These are phyloP conservation scores for Trichomycterus rosablanca DNA, from an alignment of 2,113 vertebrate genomes.

Conservation along the genomic window DNA sequence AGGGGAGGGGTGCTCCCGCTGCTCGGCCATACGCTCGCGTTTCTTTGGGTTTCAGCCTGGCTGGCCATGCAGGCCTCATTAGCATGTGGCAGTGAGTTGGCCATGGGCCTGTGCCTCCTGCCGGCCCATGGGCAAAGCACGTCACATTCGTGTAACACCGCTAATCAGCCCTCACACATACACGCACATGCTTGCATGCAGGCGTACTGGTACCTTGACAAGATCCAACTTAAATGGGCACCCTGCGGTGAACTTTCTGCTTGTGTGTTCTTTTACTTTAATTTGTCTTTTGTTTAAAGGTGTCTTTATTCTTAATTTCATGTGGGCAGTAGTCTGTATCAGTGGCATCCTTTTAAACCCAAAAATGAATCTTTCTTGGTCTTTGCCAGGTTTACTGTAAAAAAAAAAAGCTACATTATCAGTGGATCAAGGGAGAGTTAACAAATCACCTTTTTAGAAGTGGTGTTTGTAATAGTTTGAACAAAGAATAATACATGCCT, in stretches of 20 bases:
- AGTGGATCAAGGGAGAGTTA: no score
- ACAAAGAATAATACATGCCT: no score
- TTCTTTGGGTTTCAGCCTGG: slow-evolving; percentile 75
- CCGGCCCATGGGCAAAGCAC: slow-evolving; percentile 70
- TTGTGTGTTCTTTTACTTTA: background rate
- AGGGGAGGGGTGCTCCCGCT: slow-evolving; percentile 59
- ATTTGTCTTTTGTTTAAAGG: no score
- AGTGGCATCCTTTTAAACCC: no score
- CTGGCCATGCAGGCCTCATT: slow-evolving; percentile 73
- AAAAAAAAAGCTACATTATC: no score
- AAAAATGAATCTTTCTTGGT: no score
- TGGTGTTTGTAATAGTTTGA: no score
- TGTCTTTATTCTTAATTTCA: no score
- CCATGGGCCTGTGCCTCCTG: slow-evolving; percentile 76
- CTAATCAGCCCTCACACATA: slow-evolving; percentile 68
- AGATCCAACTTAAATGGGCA: no score
- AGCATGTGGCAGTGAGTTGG: slow-evolving; percentile 75
- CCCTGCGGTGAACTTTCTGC: background rate
- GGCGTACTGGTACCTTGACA: background rate
- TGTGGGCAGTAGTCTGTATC: no score
- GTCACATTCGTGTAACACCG: slow-evolving; percentile 75
- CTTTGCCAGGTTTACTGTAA: no score
- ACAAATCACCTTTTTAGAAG: no score
- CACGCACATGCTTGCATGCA: background rate
- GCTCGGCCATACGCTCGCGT: slow-evolving; percentile 71